These are phyloP conservation scores for Odontocerum albicorne DNA, from an alignment of 2,888 invertebrate genomes.

Conservation along the genomic window DNA sequence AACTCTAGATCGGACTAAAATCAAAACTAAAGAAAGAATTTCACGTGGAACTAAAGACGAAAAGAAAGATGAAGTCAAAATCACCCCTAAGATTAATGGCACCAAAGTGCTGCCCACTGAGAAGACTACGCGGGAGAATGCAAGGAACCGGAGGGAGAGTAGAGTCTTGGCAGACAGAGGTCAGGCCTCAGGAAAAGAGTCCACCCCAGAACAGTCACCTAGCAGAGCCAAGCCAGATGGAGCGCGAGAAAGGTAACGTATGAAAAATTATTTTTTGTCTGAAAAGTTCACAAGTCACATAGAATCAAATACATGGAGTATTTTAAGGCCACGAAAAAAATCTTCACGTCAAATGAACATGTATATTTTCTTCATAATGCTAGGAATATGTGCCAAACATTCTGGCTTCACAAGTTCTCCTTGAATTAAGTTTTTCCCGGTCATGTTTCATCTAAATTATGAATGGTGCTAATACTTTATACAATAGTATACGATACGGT, in stretches of 20 bases:
- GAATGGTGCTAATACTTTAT: too few species aligned
- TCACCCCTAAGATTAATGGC: slow-evolving; percentile 21
- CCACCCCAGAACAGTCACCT: slow-evolving; percentile 62
- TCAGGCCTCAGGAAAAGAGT: slow-evolving; percentile 65
- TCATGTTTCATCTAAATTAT: too few species aligned
- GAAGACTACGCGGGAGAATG: slow-evolving; percentile 38
- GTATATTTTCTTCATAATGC: too few species aligned
- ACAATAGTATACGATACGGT: too few species aligned
- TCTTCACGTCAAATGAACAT: too few species aligned
- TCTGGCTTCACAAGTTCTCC: too few species aligned
- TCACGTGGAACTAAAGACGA: slow-evolving; percentile 22
- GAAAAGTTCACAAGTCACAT: too few species aligned
- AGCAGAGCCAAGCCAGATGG: slow-evolving; percentile 46
- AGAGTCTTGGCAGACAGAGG: slow-evolving; percentile 52
- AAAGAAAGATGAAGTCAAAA: slow-evolving; percentile 24
- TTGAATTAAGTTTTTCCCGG: too few species aligned
- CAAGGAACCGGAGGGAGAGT: slow-evolving; percentile 32
- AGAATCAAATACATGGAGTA: too few species aligned
- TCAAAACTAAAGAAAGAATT: slow-evolving; percentile 15
- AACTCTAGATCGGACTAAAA: slow-evolving; percentile 31
- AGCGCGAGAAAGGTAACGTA: slow-evolving; percentile 42
- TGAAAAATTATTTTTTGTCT: too few species aligned
- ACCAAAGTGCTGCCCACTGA: slow-evolving; percentile 43
- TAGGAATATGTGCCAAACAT: too few species aligned
- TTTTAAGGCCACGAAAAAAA: too few species aligned